Evolutionary conservation across 2,113 vertebrate genomes (phyloP).

Genomic region (Numenius arquata): DNA sequence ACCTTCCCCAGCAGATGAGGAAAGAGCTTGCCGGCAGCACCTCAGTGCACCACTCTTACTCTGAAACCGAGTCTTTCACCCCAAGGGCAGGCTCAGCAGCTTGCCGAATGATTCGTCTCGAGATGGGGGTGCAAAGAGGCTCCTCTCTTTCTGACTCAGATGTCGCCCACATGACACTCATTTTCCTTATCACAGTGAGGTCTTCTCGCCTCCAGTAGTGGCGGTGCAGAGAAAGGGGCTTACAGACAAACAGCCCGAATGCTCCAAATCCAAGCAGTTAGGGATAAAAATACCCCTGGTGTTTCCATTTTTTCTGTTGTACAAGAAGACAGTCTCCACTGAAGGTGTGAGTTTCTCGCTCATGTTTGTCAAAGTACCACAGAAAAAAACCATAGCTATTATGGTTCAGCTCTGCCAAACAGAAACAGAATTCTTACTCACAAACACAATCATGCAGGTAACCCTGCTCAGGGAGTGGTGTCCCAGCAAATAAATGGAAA

Average conservation of each 20-base stretch:
- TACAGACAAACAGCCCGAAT: neutral
- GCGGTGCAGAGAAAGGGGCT: neutral
- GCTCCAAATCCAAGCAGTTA: neutral
- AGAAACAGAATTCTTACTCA: constrained; percentile 16
- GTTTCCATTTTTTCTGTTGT: neutral
- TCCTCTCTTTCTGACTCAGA: neutral
- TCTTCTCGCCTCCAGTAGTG: neutral
- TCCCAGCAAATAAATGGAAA: neutral
- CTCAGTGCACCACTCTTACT: neutral
- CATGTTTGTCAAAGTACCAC: no score
- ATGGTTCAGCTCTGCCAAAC: neutral
- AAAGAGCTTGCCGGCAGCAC: neutral
- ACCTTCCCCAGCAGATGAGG: neutral
- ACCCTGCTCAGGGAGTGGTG: neutral
- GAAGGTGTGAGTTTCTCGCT: no score
- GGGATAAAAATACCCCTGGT: neutral
- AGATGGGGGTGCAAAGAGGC: neutral
- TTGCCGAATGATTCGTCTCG: neutral
- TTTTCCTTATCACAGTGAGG: accelerated
- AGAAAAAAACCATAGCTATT: neutral
- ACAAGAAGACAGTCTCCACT: neutral
- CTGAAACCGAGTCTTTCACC: neutral
- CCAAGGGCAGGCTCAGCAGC: neutral
- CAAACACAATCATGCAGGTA: neutral
- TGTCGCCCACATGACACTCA: no score